Conservation (phyloP, 1,140 invertebrate genomes). For the Hyposmocoma kahamanoa region DNA sequence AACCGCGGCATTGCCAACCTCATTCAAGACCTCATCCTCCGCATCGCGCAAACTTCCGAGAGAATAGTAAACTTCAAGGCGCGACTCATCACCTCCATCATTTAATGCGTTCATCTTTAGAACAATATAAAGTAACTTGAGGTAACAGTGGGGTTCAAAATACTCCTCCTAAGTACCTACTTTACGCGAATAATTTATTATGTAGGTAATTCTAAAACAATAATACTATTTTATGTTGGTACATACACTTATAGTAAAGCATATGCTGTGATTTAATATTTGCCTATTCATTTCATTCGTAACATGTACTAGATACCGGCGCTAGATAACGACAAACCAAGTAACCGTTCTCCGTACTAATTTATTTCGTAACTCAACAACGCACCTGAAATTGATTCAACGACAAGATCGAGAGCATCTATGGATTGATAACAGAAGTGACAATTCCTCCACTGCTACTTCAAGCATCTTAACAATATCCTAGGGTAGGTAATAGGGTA, state of each 20-base stretch:
- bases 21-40: slow-evolving; percentile 89
- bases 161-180: not conserved
- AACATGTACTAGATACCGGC: too few relatives aligned
- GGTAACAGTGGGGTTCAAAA: not conserved
- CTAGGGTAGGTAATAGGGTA: slow-evolving; percentile 3
- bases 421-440: too few relatives aligned
- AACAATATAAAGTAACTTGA: slow-evolving; percentile 27
- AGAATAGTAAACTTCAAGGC: slow-evolving; percentile 93
- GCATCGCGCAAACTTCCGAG: slow-evolving; percentile 89
- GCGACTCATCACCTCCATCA: slow-evolving; percentile 89
- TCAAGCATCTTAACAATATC: not conserved
- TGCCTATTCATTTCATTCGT: too few relatives aligned
- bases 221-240: not conserved
- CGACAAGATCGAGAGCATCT: too few relatives aligned
- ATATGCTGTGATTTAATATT: too few relatives aligned
- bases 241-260: too few relatives aligned
- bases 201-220: not conserved
- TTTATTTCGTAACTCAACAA: too few relatives aligned
- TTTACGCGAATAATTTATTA: not conserved
- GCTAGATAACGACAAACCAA: too few relatives aligned
- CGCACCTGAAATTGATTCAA: too few relatives aligned
- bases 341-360: too few relatives aligned
- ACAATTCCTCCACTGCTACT: not conserved
- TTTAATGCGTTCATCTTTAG: slow-evolving; percentile 74
- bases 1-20: slow-evolving; percentile 89